Evolutionary conservation across 1,140 invertebrate species (phyloP), one percentile per base, ranked within the genome.

Genomic region (Pentalonia nigronervosa): DNA sequence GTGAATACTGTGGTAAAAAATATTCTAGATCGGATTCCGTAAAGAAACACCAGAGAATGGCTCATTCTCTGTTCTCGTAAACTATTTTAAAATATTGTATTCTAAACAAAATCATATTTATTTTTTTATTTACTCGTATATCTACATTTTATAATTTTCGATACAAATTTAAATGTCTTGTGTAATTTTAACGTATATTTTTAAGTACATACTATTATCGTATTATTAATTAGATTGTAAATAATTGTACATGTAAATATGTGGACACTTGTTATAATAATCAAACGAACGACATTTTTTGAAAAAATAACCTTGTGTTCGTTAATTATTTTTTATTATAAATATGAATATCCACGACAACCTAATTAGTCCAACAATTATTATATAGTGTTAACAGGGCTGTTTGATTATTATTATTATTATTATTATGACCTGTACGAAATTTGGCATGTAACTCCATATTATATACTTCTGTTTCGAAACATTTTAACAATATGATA

Each of bases 11-110:
- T 50, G 88, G 93, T 67, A 93, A 93, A 90, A 93, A 83, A 56
- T 93, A 90, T 90, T 90, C 86, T 60, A 89, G 89, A 84, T 83
- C 86, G 34, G 93, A 90, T 90, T 90, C 87, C 48, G 89, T 89
- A 47, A 93, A 90, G 67, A 92, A 95, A 95, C 93, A 94, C 94
- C 48, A 94, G 94, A 36, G 94, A 95, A 81, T 95, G 95, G 93
- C 95, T 94, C 94, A 95, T 94, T 20, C 94, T 94, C 45, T 93
- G 94, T 17, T 94, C 94, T 20, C 94, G 94, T 91, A 94, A 87
- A 48, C 45, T n/a, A 48, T 76, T n/a, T 14, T 30, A 34, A 50
- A 34, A 50, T 36, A 50, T 50, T 34, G 87, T 50, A 20, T 53
- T 89, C 34, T 1, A 45, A 60, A 90, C n/a, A 67, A 45, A 90